Percentiles rank a stretch among this genome's conserved stretches.
Conservation (phyloP, 1,140 invertebrate species). For the Wiebesia pumilae region DNA sequence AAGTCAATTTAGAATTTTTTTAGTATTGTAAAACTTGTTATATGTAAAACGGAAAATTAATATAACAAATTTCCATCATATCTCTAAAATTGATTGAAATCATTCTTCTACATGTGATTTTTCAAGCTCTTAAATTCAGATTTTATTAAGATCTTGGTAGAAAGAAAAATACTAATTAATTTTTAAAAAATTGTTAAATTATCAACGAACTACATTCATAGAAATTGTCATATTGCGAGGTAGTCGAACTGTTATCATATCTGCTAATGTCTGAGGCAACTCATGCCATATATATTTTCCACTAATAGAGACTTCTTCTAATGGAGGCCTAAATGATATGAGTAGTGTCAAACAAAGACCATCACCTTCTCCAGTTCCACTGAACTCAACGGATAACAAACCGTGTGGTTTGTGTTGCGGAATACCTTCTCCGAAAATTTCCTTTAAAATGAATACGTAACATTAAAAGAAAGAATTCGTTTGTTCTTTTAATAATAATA, state of each 20-base stretch:
- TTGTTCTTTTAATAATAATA: too few relatives aligned
- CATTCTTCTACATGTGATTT: too few relatives aligned
- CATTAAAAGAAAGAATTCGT: too few relatives aligned
- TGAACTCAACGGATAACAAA: slow-evolving; percentile 80
- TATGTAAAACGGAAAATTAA: background rate
- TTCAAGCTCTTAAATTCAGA: too few relatives aligned
- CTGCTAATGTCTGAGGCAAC: slow-evolving; percentile 81
- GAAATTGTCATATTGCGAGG: slow-evolving; percentile 85
- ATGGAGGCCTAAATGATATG: slow-evolving; percentile 88
- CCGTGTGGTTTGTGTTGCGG: slow-evolving; percentile 90
- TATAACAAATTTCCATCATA: background rate
- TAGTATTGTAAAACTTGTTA: background rate
- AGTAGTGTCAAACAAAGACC: slow-evolving; percentile 89
- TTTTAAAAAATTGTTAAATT: slow-evolving; percentile 6
- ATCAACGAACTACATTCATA: slow-evolving; percentile 86
- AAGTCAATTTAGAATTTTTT: background rate
- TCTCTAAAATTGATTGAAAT: background rate
- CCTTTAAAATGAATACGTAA: slow-evolving; percentile 69
- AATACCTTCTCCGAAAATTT: slow-evolving; percentile 91
- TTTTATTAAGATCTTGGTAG: background rate
- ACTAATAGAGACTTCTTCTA: slow-evolving; percentile 89
- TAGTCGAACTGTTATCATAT: slow-evolving; percentile 80
- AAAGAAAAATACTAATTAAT: slow-evolving; percentile 2
- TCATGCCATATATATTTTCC: slow-evolving; percentile 94
- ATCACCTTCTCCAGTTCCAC: slow-evolving; percentile 79